Base-by-base conservation (phyloP, 1,140 invertebrate species). In the Stenopsyche tienmushanensis region DNA sequence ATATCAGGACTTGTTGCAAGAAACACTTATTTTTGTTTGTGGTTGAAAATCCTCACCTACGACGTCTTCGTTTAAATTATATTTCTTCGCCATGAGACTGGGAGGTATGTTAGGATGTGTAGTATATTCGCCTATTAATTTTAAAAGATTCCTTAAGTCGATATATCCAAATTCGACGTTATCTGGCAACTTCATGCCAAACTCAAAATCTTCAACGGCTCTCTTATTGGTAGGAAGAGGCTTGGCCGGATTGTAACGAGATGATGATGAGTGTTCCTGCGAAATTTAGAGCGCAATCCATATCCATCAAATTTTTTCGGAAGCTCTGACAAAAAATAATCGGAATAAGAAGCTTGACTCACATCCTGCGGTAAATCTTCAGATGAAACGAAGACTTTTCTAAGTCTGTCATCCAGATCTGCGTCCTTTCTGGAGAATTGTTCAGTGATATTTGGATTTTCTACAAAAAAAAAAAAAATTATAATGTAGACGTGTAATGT, bases 371-470 rank as follows among this genome's bases (percentile, higher is more conserved):
- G 2, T 42, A 68, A 23, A 72, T 80, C 77, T 26, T 75, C 52
- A 1, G 84, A 85, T 1, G 71, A 73, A 3, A 85, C 78, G 74
- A 73, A 85, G 26, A 85, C 77, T 67, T 79, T 65, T 72, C 82
- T 84, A 49, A 85, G 76, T 67, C 76, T 67, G 29, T 78, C 69
- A 67, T 84, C 71, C 17, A 85, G 66, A 39, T 71, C 17, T 18
- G 53, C 7, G 75, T 85, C 71, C 71, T 84, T 85, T 64, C 73
- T 76, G 8, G 74, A 65, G 53, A 78, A 73, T 23, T 74, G 71
- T 59, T 82, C 68, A 62, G 77, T 72, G 26, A 79, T 77, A 44
- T 77, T 67, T 8, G 84, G 81, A 69, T 81, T 72, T 17, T 80
- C 84, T 86, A 71, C 45, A 79, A 79, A 52, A 67, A 41, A 65